Percentiles rank a stretch among this genome's conserved stretches.
Evolutionary conservation across 2,797 vertebrate genomes (phyloP).

Genomic region (Spea hammondii): DNA sequence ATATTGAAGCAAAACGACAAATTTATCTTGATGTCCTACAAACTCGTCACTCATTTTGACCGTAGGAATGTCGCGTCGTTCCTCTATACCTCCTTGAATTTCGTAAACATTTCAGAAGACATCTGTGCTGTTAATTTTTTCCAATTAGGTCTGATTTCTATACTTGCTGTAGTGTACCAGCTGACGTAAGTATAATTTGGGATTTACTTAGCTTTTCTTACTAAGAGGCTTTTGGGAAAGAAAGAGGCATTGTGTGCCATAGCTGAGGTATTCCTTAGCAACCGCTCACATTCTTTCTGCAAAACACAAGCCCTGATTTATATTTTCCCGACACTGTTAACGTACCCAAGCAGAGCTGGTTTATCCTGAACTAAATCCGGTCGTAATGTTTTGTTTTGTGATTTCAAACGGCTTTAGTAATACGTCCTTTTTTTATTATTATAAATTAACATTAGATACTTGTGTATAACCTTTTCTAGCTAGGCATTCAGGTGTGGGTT

Average conservation of each 20-base stretch:
- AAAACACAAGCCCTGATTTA: constrained; percentile 12
- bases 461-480: too few relatives aligned
- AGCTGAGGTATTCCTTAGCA: constrained; percentile 65
- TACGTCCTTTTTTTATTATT: too few relatives aligned
- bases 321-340: constrained; percentile 6
- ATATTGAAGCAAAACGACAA: too few relatives aligned
- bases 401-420: too few relatives aligned
- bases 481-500: too few relatives aligned
- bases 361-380: too few relatives aligned
- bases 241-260: constrained; percentile 43
- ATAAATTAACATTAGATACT: too few relatives aligned
- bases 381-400: too few relatives aligned
- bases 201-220: constrained; percentile 44
- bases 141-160: constrained; percentile 30
- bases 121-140: constrained; percentile 20
- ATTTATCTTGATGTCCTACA: too few relatives aligned
- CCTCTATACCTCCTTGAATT: neutral
- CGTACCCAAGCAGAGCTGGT: neutral
- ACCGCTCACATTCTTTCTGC: constrained; percentile 55
- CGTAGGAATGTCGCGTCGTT: too few relatives aligned
- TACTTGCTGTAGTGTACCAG: constrained; percentile 24
- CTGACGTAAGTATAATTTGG: constrained; percentile 21
- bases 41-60: too few relatives aligned
- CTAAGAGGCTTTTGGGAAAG: constrained; percentile 40
- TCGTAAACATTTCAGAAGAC: constrained; percentile 6